phyloP scores from a whole-genome alignment of 2,888 invertebrate genomes.

The Apotomis betuletana region DNA sequence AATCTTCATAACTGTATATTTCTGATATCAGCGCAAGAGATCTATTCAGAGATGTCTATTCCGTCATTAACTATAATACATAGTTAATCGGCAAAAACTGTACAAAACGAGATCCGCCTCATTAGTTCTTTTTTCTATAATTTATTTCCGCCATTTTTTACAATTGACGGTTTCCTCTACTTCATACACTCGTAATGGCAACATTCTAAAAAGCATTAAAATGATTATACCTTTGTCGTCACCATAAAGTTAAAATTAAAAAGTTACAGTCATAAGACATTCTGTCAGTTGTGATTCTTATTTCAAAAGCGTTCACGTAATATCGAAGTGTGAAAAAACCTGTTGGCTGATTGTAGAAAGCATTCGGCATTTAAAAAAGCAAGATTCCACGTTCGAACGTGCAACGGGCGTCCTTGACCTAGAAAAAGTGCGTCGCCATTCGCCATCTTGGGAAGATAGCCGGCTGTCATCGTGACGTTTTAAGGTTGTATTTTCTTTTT shows the following conservation, averaged over 20 bases:
- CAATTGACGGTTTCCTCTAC: constrained; percentile 46
- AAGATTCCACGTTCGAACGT: constrained; percentile 50
- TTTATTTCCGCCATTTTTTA: constrained; percentile 45
- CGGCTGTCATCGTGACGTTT: constrained; percentile 65
- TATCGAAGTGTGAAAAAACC: constrained; percentile 41
- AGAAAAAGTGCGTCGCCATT: constrained; percentile 66
- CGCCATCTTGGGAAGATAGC: constrained; percentile 66
- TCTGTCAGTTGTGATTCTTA: constrained; percentile 19
- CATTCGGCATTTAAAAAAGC: constrained; percentile 55
- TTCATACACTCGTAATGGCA: constrained; percentile 41
- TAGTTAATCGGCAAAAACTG: constrained; percentile 6
- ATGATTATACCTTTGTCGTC: neutral
- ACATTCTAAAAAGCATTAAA: neutral
- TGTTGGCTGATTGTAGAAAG: constrained; percentile 46
- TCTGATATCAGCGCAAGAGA: neutral
- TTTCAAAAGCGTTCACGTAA: constrained; percentile 46
- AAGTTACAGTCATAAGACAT: constrained; percentile 8
- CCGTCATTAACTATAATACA: constrained; percentile 13
- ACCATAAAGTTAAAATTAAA: neutral
- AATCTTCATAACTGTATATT: constrained; percentile 1
- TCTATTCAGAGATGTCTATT: neutral
- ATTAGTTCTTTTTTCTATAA: constrained; percentile 35
- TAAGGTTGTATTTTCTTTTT: constrained; percentile 60
- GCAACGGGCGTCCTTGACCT: constrained; percentile 60
- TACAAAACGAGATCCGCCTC: constrained; percentile 33